Evolutionary conservation across 2,797 vertebrate genomes (phyloP), one percentile per base, ranked within the genome.

Genomic region (Borostomias antarcticus): DNA sequence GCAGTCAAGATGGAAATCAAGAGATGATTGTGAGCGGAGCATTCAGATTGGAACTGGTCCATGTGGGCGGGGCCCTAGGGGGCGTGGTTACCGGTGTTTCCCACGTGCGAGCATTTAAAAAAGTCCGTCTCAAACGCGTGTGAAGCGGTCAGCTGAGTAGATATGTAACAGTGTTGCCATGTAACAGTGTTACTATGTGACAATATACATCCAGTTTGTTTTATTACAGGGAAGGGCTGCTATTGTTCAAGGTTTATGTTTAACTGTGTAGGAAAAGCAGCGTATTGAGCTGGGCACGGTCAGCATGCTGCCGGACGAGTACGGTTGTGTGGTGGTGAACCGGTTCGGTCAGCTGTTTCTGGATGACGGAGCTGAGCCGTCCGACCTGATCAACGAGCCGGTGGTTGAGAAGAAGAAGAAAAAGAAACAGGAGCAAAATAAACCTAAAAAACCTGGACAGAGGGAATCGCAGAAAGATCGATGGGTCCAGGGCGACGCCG

Each of bases 291-390:
- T n/a, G 23, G 47, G 57, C 88, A 83, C 80, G 92, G 92, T 67
- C 86, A 90, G 85, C 73, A 89, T 86, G 85, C 89, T 95, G 28
- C 88, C 92, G 74, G 95, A 95, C 78, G 91, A 93, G 53, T 97
- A 91, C 68, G 93, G 96, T 0, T 98, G 97, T 75, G 82, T 75
- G 0, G 91, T 98, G 52, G 89, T 85, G 13, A 98, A 98, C 87
- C 91, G 96, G 81, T 98, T 96, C 86, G 91, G 88, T 64, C 81
- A 93, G 64, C 95, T 98, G n/a, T n/a, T n/a, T 28, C 88, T 94
- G 78, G 96, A 97, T 70, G 94, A 96, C 64, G 95, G 95, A 2
- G 92, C 92, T 0, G 95, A 98, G 80, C 96, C 96, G 13, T 94
- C 96, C 68, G 96, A 98, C 81, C 56, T 93, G 60, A 86, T 98